Conservation (phyloP, 2,113 vertebrate species). For the Megalops atlanticus region DNA sequence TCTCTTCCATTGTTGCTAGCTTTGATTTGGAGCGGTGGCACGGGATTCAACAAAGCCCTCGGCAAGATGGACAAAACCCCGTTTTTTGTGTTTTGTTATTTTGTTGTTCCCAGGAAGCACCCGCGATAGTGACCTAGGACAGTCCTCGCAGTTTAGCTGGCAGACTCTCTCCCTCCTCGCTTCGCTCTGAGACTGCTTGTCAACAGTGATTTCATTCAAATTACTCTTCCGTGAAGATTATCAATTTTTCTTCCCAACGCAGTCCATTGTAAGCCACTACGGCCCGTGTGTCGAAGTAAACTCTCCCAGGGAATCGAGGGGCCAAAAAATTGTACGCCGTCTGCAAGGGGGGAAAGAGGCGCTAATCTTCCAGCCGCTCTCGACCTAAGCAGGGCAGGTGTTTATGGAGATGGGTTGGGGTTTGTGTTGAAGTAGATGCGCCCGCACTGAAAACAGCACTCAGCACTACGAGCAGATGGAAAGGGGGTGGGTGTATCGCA, state of each 20-base stretch:
- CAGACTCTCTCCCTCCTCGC: slow-evolving; percentile 71
- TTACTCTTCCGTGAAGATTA: slow-evolving; percentile 83
- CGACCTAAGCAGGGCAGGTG: slow-evolving; percentile 68
- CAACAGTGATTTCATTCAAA: slow-evolving; percentile 85
- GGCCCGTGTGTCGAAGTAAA: slow-evolving; percentile 73
- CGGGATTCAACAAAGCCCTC: slow-evolving; percentile 74
- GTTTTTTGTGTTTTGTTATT: slow-evolving; percentile 21
- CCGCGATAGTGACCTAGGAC: slow-evolving; percentile 69
- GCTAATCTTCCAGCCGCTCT: slow-evolving; percentile 51
- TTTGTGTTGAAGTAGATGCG: slow-evolving; percentile 68
- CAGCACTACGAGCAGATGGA: slow-evolving; percentile 76
- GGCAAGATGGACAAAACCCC: slow-evolving; percentile 65
- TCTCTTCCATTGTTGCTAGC: slow-evolving; percentile 85
- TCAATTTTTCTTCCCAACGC: slow-evolving; percentile 79
- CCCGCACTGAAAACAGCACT: slow-evolving; percentile 70
- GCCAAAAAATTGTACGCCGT: slow-evolving; percentile 61
- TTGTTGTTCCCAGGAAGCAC: slow-evolving; percentile 65
- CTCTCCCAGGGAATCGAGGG: slow-evolving; percentile 62
- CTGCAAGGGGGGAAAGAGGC: slow-evolving; percentile 52
- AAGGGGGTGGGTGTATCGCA: slow-evolving; percentile 77
- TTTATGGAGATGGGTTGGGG: slow-evolving; percentile 58
- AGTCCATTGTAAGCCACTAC: slow-evolving; percentile 75
- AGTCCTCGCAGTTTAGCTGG: slow-evolving; percentile 69
- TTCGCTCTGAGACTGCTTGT: slow-evolving; percentile 79
- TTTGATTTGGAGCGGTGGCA: slow-evolving; percentile 64